A percentile compares a stretch with the other conserved stretches of the same genome.
Conservation (phyloP, 2,797 vertebrate genomes). For the Catostomus latipinnis region DNA sequence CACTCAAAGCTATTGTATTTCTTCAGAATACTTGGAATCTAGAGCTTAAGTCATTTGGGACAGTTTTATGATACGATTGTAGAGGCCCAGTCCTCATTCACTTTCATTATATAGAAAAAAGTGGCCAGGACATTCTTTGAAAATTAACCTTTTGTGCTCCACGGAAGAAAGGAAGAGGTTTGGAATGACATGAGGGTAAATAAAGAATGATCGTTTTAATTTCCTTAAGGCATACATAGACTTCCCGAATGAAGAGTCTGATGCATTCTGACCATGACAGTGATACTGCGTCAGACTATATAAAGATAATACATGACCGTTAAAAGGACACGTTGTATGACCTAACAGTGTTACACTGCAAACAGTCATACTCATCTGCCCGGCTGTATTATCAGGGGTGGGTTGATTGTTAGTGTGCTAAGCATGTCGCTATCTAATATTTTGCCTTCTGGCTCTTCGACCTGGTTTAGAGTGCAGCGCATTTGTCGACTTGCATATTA, state of each 20-base stretch:
- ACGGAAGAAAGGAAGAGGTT: too few relatives aligned
- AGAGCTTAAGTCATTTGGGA: too few relatives aligned
- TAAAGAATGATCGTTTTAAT: too few relatives aligned
- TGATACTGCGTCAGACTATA: neutral
- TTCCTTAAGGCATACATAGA: neutral
- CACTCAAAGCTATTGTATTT: too few relatives aligned
- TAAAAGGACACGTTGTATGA: neutral
- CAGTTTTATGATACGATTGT: too few relatives aligned
- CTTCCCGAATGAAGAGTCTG: neutral
- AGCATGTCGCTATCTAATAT: conserved; percentile 6
- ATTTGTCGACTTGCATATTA: conserved; percentile 16
- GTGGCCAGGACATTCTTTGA: too few relatives aligned
- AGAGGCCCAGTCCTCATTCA: too few relatives aligned
- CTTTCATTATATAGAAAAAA: too few relatives aligned
- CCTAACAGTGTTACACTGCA: neutral
- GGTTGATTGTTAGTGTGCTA: conserved; percentile 8
- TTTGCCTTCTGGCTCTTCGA: conserved; percentile 30
- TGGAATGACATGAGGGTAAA: too few relatives aligned
- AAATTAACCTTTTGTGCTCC: too few relatives aligned
- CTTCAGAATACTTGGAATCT: too few relatives aligned
- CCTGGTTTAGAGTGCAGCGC: conserved; percentile 24
- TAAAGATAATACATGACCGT: neutral
- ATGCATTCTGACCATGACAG: neutral
- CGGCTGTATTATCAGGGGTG: neutral
- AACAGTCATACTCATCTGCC: conserved; percentile 22